A percentile compares a stretch with the other conserved stretches of the same genome.
Evolutionary conservation across 2,113 vertebrate species (phyloP).

Genomic region (Prolemur simus): DNA sequence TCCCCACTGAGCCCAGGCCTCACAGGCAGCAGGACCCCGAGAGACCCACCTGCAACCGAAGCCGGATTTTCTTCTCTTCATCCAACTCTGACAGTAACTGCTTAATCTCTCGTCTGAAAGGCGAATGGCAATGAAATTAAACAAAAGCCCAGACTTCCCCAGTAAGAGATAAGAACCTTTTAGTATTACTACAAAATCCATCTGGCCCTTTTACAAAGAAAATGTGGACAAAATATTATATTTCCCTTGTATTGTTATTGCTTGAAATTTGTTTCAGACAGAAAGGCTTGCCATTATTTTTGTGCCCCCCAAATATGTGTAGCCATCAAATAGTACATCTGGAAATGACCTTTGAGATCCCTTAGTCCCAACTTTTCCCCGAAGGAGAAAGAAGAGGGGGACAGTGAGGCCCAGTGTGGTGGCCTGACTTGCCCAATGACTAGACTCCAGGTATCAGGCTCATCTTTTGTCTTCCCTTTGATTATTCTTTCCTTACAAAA

Average conservation of each 20-base stretch:
- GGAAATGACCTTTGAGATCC: not conserved
- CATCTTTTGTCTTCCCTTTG: not conserved
- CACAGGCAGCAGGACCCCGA: not conserved
- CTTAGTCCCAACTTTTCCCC: not conserved
- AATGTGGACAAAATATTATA: not conserved
- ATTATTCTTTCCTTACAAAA: not conserved
- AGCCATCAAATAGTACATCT: not conserved
- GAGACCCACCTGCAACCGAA: slow-evolving; percentile 92
- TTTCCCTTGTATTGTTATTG: not conserved
- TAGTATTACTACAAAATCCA: not conserved
- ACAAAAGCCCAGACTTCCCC: not conserved
- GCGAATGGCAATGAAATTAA: slow-evolving; percentile 66
- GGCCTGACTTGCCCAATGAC: not conserved
- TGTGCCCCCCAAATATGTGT: not conserved
- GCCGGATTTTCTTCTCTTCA: slow-evolving; percentile 96
- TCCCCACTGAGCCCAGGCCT: not conserved
- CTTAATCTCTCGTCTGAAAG: slow-evolving; percentile 95
- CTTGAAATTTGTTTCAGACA: not conserved
- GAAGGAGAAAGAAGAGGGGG: slow-evolving; percentile 34
- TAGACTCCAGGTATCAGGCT: not conserved
- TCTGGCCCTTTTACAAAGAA: slow-evolving; percentile 8
- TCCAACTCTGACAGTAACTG: slow-evolving; percentile 94
- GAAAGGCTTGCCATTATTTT: not conserved
- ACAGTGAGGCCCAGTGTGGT: not conserved
- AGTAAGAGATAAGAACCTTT: not conserved